Base-by-base conservation (phyloP, 2,888 invertebrate genomes). In the Pterostichus niger region DNA sequence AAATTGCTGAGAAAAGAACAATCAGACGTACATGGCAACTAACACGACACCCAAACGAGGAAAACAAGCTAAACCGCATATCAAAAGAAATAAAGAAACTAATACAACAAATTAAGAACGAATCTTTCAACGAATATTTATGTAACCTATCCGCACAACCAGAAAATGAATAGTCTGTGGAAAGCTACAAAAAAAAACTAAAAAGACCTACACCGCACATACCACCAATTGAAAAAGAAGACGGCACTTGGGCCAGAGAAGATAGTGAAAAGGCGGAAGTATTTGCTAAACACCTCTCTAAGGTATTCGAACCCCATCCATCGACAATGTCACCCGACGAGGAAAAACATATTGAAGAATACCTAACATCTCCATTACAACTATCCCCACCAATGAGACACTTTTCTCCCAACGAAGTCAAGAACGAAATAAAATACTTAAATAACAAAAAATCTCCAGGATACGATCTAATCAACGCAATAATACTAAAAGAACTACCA, bases 21-120 rank as follows among this genome's bases (percentile, higher is more conserved):
- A 61, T 83, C 52, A 54, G 85, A 54, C 84, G 78, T 78, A 82
- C 31, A 82, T 85, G 85, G 85, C 84, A 85, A 73, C 24, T 46
- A 31, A 84, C 56, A 9, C 49, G 84, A 75, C 68, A 73, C 64
- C 78, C 61, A 44, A 17, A 84, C 61, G 7, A 61, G 84, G 71
- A 84, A 85, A 49, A 7, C 10, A 61, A 78, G 10, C 10, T 82
- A 83, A 11, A 24, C 84, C 84, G 68, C 83, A 71, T 68, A 6
- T 82, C 73, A 59, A 11, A 78, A 73, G n/a, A 80, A 77, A 44
- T 84, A 84, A 78, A 73, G 80, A 84, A 73, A 35, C 11, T 79
- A 52, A 79, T 49, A n/a, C 59, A 52, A 33, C 79, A 80, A 24
- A 11, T 11, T 10, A 33, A 68, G 6, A 68, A 33, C 17, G 24